These are phyloP conservation scores for Carabus problematicus DNA, from an alignment of 2,888 invertebrate species.

Conservation along the genomic window DNA sequence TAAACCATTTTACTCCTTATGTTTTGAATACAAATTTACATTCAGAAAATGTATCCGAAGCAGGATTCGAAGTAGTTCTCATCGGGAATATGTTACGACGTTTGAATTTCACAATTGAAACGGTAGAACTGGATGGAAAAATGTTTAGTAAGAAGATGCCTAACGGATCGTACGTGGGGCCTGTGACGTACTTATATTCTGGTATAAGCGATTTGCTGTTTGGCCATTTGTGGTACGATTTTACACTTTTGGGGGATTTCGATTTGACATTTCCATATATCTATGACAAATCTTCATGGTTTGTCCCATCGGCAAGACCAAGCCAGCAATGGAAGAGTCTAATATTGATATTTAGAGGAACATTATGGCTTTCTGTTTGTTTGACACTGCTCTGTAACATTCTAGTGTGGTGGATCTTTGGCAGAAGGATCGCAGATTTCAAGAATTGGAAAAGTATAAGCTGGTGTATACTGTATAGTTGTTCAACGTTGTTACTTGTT, in stretches of 20 bases:
- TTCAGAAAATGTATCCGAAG: too few species aligned
- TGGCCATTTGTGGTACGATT: background rate
- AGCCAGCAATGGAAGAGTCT: background rate
- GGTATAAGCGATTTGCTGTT: background rate
- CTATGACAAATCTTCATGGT: background rate
- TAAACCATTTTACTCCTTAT: too few species aligned
- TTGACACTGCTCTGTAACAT: background rate
- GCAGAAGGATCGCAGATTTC: background rate
- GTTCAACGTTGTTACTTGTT: background rate
- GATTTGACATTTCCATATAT: background rate
- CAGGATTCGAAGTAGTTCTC: too few species aligned
- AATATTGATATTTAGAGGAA: background rate
- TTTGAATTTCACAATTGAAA: too few species aligned
- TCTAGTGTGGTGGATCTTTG: background rate
- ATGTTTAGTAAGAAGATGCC: too few species aligned
- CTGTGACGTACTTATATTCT: too few species aligned
- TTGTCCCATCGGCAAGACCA: background rate
- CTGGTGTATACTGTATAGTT: background rate
- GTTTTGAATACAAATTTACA: too few species aligned
- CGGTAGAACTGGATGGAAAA: too few species aligned
- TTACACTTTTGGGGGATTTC: background rate
- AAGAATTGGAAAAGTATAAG: background rate
- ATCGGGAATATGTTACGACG: too few species aligned
- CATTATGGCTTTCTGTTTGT: background rate
- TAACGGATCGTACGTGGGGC: too few species aligned